These are phyloP conservation scores for Saxicola maurus DNA, from an alignment of 2,797 vertebrate species.

Conservation along the genomic window DNA sequence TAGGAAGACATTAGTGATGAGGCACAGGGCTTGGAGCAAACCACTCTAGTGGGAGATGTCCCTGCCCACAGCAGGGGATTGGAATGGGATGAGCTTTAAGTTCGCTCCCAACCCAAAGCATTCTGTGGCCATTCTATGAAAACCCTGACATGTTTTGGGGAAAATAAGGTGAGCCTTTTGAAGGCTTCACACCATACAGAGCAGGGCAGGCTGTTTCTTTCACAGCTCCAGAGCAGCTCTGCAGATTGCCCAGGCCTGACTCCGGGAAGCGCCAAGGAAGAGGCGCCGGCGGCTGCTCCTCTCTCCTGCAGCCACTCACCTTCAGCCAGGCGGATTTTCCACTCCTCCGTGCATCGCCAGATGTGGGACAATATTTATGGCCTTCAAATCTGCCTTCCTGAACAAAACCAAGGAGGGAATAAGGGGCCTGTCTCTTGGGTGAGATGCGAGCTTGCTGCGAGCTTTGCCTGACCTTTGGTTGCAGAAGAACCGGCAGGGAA, in stretches of 20 bases:
- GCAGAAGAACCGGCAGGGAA: neutral
- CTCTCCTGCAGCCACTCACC: neutral
- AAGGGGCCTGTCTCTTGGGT: neutral
- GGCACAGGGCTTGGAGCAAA: neutral
- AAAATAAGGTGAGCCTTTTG: neutral
- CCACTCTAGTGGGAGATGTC: neutral
- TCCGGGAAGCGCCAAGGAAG: accelerated
- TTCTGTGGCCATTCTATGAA: neutral
- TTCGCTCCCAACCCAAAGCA: neutral
- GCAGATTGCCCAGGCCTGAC: neutral
- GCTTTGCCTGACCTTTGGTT: slow-evolving; percentile 35
- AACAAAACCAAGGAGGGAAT: neutral
- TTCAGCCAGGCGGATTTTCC: neutral
- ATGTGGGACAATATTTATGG: neutral
- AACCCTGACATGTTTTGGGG: neutral
- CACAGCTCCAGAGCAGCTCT: neutral
- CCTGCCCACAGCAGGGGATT: neutral
- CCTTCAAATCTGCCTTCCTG: neutral
- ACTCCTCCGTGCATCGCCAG: neutral
- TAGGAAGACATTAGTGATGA: neutral
- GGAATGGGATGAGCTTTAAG: neutral
- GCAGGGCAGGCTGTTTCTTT: neutral
- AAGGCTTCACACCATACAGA: neutral
- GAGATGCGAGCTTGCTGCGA: neutral
- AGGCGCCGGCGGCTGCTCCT: neutral